Base-by-base conservation (phyloP, 2,888 invertebrate genomes). In the Bellardia pandia region DNA sequence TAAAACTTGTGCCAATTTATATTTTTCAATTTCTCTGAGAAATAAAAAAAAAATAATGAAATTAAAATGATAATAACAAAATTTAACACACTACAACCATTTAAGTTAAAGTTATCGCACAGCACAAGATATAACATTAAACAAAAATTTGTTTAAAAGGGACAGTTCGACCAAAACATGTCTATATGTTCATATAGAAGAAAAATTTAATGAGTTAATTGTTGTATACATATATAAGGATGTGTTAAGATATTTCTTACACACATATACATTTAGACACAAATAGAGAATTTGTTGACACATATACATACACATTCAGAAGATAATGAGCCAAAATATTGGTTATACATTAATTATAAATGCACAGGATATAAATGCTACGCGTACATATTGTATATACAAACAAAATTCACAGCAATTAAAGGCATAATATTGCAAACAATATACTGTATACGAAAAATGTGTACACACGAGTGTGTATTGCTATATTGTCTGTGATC, bases 281-380 rank as follows among this genome's bases (percentile, higher is more conserved):
- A n/a, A 3, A 51, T 7, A 51, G 0, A 53, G 23, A 62, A 23
- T 23, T 23, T 23, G 23, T 23, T 23, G 0, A 23, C 23, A 23
- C 23, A 23, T 23, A 23, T 23, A n/a, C 40, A 48, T 45, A 14
- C 11, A 75, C 40, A 48, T 45, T 45, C n/a, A 64, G 40, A 40
- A 53, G 53, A 76, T 66, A 40, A 66, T 76, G 76, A 48, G 8
- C 62, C 23, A 40, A 76, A 51, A 53, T 53, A 16, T 9, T 11
- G 51, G 33, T 53, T 13, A 14, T 7, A 23, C 53, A 64, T 64
- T 76, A 64, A 53, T 76, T 66, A 76, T 40, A 42, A 66, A 53
- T 51, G 16, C 64, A 37, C 16, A 62, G 51, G 11, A 51, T 64
- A 48, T 64, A 16, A 23, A 23, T 56, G 23, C 11, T 3, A 11